Evolutionary conservation across 1,140 invertebrate genomes (phyloP).

Genomic region (Eciton burchellii): DNA sequence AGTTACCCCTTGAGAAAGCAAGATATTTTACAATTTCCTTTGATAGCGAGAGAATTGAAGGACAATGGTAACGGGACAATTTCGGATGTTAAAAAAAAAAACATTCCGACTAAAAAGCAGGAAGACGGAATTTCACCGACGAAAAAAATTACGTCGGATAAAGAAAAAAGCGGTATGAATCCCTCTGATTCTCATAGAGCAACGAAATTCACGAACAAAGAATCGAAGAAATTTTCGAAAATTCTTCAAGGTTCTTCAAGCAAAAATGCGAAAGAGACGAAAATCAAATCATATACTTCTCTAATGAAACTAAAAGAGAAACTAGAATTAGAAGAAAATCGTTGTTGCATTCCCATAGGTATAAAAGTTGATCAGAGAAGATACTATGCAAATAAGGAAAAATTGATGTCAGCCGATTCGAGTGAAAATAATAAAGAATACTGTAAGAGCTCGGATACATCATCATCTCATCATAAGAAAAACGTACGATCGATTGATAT

Average conservation of each 20-base stretch:
- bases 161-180: not conserved
- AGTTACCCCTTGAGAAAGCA: not conserved
- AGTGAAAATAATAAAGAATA: not conserved
- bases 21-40: not conserved
- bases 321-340: constrained; percentile 1
- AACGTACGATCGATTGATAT: not conserved
- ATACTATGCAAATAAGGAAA: not conserved
- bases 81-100: not conserved
- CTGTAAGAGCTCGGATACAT: not conserved
- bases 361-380: not conserved
- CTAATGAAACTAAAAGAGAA: not conserved
- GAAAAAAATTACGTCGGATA: not conserved
- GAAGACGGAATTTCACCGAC: not conserved
- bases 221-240: not conserved
- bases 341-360: not conserved
- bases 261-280: not conserved
- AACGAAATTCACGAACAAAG: not conserved
- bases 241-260: not conserved
- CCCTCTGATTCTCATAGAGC: not conserved
- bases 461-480: not conserved
- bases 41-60: not conserved
- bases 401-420: not conserved
- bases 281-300: constrained; percentile 8
- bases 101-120: not conserved
- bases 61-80: not conserved